These are phyloP conservation scores for Psittacula echo DNA, from an alignment of 2,797 vertebrate genomes.

Conservation along the genomic window DNA sequence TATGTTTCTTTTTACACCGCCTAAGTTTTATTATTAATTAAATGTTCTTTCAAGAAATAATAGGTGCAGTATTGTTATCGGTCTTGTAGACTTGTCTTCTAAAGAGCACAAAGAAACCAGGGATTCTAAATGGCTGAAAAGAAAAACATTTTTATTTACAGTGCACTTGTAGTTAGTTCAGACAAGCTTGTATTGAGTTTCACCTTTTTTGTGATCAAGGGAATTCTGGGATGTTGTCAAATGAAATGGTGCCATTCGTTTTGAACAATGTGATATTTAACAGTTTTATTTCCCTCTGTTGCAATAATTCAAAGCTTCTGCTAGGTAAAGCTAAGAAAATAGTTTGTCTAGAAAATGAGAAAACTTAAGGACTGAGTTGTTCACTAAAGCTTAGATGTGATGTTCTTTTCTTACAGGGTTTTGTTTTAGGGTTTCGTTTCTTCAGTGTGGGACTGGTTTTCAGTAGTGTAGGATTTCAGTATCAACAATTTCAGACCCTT, in stretches of 20 bases:
- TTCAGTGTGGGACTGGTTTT: background rate
- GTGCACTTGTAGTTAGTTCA: background rate
- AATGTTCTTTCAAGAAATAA: background rate
- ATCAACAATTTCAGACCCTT: background rate
- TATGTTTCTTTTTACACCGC: background rate
- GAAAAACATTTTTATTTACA: background rate
- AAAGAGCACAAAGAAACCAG: background rate
- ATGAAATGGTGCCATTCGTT: background rate
- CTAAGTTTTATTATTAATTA: slow-evolving; percentile 17
- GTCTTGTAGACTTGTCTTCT: background rate
- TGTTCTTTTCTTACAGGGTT: background rate
- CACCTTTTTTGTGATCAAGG: background rate
- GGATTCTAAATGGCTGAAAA: background rate
- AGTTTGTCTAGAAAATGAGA: background rate
- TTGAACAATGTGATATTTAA: background rate
- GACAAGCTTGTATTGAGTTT: background rate
- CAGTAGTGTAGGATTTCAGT: background rate
- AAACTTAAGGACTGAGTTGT: background rate
- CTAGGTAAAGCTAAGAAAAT: background rate
- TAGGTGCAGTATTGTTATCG: background rate
- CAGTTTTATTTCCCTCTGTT: background rate
- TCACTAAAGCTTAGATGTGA: background rate
- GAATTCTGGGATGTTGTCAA: background rate
- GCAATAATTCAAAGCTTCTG: background rate
- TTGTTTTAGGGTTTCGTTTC: background rate